These are phyloP conservation scores for Tromatobia lineatoria DNA, from an alignment of 2,888 invertebrate genomes.

Conservation along the genomic window DNA sequence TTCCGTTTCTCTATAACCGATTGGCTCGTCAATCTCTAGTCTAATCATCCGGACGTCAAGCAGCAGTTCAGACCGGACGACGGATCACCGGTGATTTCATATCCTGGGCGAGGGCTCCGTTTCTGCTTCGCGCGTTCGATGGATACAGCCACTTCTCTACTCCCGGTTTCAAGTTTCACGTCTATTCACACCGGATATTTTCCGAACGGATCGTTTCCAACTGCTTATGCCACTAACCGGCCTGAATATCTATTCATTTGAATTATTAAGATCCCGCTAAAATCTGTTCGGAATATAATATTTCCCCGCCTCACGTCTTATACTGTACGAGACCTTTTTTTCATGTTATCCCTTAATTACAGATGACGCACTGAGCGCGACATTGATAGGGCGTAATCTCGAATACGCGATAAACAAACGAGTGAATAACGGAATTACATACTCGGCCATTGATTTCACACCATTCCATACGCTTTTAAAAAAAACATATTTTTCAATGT, in stretches of 20 bases:
- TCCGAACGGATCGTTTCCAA: conserved; percentile 23
- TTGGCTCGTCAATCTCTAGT: conserved; percentile 65
- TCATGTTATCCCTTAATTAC: too few relatives aligned
- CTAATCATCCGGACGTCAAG: conserved; percentile 60
- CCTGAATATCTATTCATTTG: neutral
- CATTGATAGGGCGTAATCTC: too few relatives aligned
- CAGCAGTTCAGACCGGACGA: conserved; percentile 60
- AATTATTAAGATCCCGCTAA: neutral
- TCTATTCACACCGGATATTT: conserved; percentile 43
- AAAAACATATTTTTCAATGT: too few relatives aligned
- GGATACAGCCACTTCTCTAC: conserved; percentile 33
- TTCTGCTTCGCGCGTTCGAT: conserved; percentile 3
- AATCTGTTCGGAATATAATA: neutral
- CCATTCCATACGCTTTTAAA: too few relatives aligned
- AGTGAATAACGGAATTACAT: too few relatives aligned
- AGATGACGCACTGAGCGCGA: too few relatives aligned
- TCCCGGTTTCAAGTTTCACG: conserved; percentile 34
- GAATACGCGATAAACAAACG: too few relatives aligned
- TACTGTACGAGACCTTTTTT: too few relatives aligned
- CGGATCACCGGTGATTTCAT: conserved; percentile 65
- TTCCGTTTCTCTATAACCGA: conserved; percentile 59
- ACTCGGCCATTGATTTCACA: too few relatives aligned
- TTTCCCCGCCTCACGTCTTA: neutral
- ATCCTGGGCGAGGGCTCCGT: conserved; percentile 30
- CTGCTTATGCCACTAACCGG: conserved; percentile 18